Conservation (phyloP, 2,797 vertebrate genomes). For the Steatocranus sp. region DNA sequence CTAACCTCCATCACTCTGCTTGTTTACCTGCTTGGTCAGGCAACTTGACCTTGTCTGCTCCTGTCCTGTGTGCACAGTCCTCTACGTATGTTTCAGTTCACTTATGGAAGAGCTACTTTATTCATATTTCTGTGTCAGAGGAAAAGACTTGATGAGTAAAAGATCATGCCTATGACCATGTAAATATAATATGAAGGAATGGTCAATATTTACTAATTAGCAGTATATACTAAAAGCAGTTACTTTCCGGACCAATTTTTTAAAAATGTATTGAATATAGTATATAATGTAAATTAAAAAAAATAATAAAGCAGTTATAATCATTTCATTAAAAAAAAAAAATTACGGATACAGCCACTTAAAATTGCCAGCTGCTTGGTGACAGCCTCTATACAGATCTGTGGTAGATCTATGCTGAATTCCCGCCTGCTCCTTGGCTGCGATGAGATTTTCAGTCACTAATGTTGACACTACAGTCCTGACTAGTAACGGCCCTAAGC, state of each 20-base stretch:
- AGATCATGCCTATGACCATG: not conserved
- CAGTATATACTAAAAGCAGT: not conserved
- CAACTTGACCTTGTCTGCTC: not conserved
- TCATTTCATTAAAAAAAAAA: not conserved
- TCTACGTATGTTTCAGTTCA: not conserved
- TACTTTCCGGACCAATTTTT: not conserved
- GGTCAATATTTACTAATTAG: not conserved
- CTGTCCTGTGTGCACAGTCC: not conserved
- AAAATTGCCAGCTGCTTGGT: not conserved
- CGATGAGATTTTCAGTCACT: not conserved
- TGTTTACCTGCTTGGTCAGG: not conserved
- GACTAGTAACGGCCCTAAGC: not conserved
- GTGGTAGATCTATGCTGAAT: not conserved
- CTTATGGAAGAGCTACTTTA: not conserved
- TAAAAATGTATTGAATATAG: too few relatives aligned
- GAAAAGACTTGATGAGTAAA: not conserved
- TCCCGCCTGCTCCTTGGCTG: not conserved
- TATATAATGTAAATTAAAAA: accelerated
- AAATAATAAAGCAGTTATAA: not conserved
- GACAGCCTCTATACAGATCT: not conserved
- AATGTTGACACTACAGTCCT: not conserved
- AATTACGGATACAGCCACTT: not conserved
- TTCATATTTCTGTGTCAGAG: not conserved
- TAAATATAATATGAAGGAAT: not conserved
- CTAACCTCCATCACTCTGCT: not conserved